phyloP scores from a whole-genome alignment of 2,888 invertebrate species.

The Stegophylla sp. region DNA sequence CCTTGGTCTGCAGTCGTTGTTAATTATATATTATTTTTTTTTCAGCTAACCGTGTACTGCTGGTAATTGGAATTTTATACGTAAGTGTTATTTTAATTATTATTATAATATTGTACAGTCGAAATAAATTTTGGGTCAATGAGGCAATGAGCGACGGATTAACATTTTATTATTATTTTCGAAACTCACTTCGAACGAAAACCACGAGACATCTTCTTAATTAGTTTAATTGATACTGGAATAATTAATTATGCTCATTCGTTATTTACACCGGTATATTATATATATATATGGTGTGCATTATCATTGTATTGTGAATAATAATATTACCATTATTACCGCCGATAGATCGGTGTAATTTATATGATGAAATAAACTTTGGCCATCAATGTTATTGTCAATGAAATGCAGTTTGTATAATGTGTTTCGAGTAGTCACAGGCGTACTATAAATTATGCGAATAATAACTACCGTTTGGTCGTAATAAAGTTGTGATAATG shows the following conservation, averaged over 20 bases:
- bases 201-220: conserved; percentile 13
- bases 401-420: background rate
- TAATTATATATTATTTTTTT: no score
- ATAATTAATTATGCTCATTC: background rate
- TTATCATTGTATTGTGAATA: background rate
- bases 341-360: background rate
- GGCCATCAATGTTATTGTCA: background rate
- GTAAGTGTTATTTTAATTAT: no score
- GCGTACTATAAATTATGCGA: background rate
- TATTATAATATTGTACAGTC: background rate
- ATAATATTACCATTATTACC: background rate
- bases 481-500: background rate
- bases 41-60: no score
- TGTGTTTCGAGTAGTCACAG: background rate
- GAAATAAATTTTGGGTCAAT: background rate
- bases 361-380: background rate
- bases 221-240: conserved; percentile 14
- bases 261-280: background rate
- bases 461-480: background rate
- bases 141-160: background rate
- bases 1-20: no score
- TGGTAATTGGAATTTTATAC: no score
- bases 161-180: background rate
- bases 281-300: no score
- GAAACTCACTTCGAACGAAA: background rate